Percentiles rank a stretch among this genome's conserved stretches.
Conservation (phyloP, 2,113 vertebrate species). For the Bungarus multicinctus region DNA sequence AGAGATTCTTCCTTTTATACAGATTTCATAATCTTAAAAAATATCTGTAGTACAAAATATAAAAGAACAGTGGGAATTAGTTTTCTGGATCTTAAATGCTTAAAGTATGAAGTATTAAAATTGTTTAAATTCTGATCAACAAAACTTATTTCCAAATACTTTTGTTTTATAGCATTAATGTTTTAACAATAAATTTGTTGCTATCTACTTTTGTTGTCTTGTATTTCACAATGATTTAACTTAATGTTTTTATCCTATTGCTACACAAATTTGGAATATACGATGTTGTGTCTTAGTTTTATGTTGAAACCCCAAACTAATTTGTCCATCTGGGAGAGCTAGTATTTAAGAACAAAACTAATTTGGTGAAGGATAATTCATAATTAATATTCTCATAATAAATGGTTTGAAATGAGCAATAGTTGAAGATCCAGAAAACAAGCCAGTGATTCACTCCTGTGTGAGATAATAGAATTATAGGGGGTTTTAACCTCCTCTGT, state of each 20-base stretch:
- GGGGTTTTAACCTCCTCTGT: background rate
- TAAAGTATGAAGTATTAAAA: background rate
- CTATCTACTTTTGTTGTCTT: background rate
- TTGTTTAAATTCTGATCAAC: background rate
- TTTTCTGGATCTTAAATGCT: background rate
- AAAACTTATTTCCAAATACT: background rate
- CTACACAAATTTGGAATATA: background rate
- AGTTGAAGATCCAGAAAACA: background rate
- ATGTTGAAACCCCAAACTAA: background rate
- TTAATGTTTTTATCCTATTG: background rate
- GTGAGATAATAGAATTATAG: background rate
- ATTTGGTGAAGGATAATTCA: background rate
- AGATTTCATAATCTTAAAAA: conserved; percentile 19
- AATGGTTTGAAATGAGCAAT: background rate
- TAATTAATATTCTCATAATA: background rate
- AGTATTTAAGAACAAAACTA: background rate
- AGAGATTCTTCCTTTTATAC: conserved; percentile 22
- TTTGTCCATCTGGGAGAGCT: background rate
- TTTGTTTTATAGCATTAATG: background rate
- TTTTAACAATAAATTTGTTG: background rate
- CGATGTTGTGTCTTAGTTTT: background rate
- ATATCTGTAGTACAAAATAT: background rate
- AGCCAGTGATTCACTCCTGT: conserved; percentile 12
- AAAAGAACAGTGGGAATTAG: background rate
- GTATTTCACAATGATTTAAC: background rate